Conservation (phyloP, 2,113 vertebrate species). For the Rhynchopsitta pachyrhyncha region DNA sequence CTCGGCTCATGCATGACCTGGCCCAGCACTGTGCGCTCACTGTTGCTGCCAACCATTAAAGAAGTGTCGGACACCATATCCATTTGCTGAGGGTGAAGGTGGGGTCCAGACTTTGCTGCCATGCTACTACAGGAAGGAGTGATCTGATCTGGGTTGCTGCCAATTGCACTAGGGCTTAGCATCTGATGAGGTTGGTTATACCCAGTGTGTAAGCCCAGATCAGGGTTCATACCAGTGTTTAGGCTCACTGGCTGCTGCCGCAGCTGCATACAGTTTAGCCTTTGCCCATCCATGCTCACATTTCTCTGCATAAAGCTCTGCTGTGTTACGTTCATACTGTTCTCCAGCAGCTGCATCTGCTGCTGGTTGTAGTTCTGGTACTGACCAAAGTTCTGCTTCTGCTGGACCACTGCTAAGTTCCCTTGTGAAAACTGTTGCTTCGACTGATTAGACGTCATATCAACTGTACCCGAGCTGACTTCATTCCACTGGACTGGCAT, state of each 20-base stretch:
- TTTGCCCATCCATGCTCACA: conserved; percentile 72
- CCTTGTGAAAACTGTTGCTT: conserved; percentile 80
- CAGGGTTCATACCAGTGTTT: conserved; percentile 58
- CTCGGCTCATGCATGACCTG: conserved; percentile 56
- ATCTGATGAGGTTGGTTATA: conserved; percentile 80
- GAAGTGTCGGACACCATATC: conserved; percentile 33
- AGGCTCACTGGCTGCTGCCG: conserved; percentile 74
- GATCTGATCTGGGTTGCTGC: conserved; percentile 73
- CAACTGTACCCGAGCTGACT: conserved; percentile 94
- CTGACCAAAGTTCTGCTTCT: conserved; percentile 85
- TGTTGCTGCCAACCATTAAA: conserved; percentile 60
- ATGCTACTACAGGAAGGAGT: conserved; percentile 73
- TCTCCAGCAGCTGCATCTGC: conserved; percentile 77
- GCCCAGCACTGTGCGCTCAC: conserved; percentile 58
- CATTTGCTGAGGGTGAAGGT: conserved; percentile 71
- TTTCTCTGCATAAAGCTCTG: conserved; percentile 75
- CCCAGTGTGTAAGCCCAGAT: conserved; percentile 74
- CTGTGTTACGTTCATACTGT: conserved; percentile 66
- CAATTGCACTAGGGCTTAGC: conserved; percentile 67
- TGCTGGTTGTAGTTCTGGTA: conserved; percentile 84
- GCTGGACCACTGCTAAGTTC: conserved; percentile 84
- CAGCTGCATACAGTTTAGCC: conserved; percentile 77
- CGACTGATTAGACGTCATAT: conserved; percentile 76
- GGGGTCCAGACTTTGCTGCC: conserved; percentile 52
- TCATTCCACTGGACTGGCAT: conserved; percentile 99